Conservation (phyloP, 1,140 invertebrate species). For the Drosophila kohkoa region DNA sequence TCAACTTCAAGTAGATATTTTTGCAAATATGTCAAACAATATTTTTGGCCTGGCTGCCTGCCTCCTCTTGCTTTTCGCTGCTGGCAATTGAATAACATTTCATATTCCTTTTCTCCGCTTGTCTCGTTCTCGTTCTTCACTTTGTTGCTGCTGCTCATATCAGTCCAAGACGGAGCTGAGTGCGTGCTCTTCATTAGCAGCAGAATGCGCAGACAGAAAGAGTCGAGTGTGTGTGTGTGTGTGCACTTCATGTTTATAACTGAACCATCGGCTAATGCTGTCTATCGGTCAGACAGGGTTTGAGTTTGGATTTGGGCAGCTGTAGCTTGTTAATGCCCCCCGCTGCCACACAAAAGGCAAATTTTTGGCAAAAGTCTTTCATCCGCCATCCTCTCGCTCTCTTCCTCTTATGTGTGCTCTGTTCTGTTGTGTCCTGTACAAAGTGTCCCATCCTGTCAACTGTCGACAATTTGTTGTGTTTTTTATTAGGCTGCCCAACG, state of each 20-base stretch:
- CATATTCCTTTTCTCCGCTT: slow-evolving; percentile 21
- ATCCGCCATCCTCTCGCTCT: not conserved
- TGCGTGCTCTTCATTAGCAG: slow-evolving; percentile 68
- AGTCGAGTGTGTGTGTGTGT: slow-evolving; percentile 12
- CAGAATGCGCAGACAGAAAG: slow-evolving; percentile 28
- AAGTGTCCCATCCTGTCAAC: slow-evolving; percentile 44
- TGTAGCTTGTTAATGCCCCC: slow-evolving; percentile 17
- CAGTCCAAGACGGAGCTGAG: not conserved
- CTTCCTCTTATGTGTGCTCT: not conserved
- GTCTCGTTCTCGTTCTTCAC: too few relatives aligned
- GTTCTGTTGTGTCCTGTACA: slow-evolving; percentile 10
- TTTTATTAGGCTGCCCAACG: slow-evolving; percentile 64
- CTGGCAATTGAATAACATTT: slow-evolving; percentile 66
- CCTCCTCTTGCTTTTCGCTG: slow-evolving; percentile 21
- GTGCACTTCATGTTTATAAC: slow-evolving; percentile 37
- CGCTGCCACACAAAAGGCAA: slow-evolving; percentile 21
- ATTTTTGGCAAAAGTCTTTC: slow-evolving; percentile 14
- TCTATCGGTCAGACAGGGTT: not conserved
- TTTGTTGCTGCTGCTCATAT: slow-evolving; percentile 3
- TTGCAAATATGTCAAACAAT: slow-evolving; percentile 65
- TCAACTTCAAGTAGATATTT: slow-evolving; percentile 41
- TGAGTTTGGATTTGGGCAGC: not conserved
- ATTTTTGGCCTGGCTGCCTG: not conserved
- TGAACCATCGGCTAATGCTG: slow-evolving; percentile 6
- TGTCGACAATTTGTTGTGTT: slow-evolving; percentile 78